A percentile compares a stretch with the other conserved stretches of the same genome.
These are phyloP conservation scores for Centroberyx gerrardi DNA, from an alignment of 2,797 vertebrate species.

Conservation along the genomic window DNA sequence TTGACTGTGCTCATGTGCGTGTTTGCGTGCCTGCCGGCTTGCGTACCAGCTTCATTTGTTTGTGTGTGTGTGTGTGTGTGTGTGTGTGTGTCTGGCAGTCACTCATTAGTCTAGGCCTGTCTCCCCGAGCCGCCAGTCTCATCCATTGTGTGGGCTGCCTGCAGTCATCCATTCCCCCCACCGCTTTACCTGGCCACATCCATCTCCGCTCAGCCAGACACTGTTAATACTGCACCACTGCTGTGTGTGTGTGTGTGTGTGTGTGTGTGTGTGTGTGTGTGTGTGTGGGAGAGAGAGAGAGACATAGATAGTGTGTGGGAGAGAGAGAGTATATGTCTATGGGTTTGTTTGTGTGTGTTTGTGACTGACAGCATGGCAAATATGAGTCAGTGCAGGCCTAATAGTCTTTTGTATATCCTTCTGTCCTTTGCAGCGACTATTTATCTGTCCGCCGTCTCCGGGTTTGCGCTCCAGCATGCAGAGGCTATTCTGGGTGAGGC, in stretches of 20 bases:
- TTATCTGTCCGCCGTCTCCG: slow-evolving; percentile 54
- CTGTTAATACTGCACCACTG: slow-evolving; percentile 58
- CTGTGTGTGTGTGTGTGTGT: slow-evolving; percentile 19
- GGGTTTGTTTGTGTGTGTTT: slow-evolving; percentile 48
- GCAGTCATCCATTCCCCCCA: slow-evolving; percentile 71
- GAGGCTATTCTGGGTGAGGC: slow-evolving; percentile 23
- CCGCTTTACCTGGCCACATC: slow-evolving; percentile 70
- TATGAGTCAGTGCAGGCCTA: slow-evolving; percentile 50
- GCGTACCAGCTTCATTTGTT: slow-evolving; percentile 34
- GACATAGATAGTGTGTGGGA: neutral
- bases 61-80: slow-evolving; percentile 19
- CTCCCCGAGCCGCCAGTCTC: slow-evolving; percentile 65
- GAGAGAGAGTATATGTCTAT: slow-evolving; percentile 21
- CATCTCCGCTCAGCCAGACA: slow-evolving; percentile 69
- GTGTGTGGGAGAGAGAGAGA: neutral
- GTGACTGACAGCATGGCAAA: slow-evolving; percentile 65
- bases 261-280: slow-evolving; percentile 19
- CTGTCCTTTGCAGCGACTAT: slow-evolving; percentile 53
- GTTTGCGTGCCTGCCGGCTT: slow-evolving; percentile 6
- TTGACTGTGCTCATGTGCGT: slow-evolving; percentile 5
- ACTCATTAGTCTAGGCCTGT: slow-evolving; percentile 75
- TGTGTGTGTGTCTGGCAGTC: slow-evolving; percentile 35
- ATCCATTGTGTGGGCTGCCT: slow-evolving; percentile 75
- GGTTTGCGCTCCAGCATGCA: slow-evolving; percentile 42
- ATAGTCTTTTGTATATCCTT: slow-evolving; percentile 49